Conservation (phyloP, 2,888 invertebrate species). For the Standfussiana lucernea region DNA sequence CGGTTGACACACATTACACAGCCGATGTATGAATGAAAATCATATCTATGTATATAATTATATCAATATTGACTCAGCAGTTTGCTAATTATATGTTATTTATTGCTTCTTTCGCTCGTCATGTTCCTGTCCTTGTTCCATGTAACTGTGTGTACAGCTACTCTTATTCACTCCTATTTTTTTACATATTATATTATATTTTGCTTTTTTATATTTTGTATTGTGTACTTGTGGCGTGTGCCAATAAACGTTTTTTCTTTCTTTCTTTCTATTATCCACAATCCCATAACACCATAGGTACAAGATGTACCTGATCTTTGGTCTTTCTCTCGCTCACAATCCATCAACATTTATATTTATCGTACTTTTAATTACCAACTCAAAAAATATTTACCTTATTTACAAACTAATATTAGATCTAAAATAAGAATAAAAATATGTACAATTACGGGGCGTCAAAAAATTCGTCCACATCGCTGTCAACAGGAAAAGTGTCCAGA, state of each 20-base stretch:
- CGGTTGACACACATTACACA: conserved; percentile 2
- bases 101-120: background rate
- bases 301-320: background rate
- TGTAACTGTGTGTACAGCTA: background rate
- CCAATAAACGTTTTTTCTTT: too few relatives aligned
- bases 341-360: background rate
- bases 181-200: background rate
- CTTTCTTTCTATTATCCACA: too few relatives aligned
- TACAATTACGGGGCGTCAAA: too few relatives aligned
- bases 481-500: too few relatives aligned
- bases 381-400: too few relatives aligned
- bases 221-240: too few relatives aligned
- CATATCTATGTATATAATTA: background rate
- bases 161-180: background rate
- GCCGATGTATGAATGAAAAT: background rate
- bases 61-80: background rate
- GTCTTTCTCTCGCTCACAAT: background rate
- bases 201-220: too few relatives aligned
- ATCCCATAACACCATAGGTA: background rate
- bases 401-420: too few relatives aligned
- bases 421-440: too few relatives aligned
- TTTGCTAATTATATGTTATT: background rate
- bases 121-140: background rate
- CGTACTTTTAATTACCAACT: background rate
- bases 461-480: too few relatives aligned